These are phyloP conservation scores for Protaetia brevitarsis DNA, from an alignment of 1,140 invertebrate genomes.

Conservation along the genomic window DNA sequence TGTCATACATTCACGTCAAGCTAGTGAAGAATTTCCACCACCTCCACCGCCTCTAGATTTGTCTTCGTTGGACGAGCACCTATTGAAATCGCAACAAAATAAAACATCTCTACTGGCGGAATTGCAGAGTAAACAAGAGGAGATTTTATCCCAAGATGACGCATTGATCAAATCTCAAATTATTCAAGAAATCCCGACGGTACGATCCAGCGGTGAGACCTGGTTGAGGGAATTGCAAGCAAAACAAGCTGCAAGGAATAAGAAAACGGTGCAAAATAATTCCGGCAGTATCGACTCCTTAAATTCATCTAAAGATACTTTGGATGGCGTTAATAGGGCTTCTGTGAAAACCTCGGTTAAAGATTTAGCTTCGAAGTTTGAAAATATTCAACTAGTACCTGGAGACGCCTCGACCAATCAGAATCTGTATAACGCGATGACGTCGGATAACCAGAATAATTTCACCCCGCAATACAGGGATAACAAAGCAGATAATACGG, in stretches of 20 bases:
- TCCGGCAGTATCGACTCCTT: neutral
- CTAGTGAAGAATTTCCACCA: slow-evolving; percentile 85
- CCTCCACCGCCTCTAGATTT: slow-evolving; percentile 75
- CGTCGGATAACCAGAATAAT: neutral
- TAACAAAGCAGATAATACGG: slow-evolving; percentile 26
- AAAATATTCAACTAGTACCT: slow-evolving; percentile 55
- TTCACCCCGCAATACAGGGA: slow-evolving; percentile 1
- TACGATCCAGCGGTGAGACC: slow-evolving; percentile 53
- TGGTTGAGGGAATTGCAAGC: slow-evolving; percentile 77
- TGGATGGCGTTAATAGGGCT: slow-evolving; percentile 22
- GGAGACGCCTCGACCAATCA: neutral
- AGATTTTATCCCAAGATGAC: slow-evolving; percentile 60
- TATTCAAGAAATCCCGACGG: neutral
- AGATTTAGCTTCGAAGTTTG: slow-evolving; percentile 81
- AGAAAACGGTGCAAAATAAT: slow-evolving; percentile 49
- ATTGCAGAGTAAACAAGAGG: slow-evolving; percentile 71
- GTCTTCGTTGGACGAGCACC: slow-evolving; percentile 56
- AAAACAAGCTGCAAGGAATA: slow-evolving; percentile 66
- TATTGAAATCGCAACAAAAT: slow-evolving; percentile 47
- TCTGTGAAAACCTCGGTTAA: slow-evolving; percentile 55
- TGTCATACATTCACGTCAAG: slow-evolving; percentile 74
- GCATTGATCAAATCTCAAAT: slow-evolving; percentile 45
- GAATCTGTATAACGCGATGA: neutral
- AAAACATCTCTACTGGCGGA: slow-evolving; percentile 65
- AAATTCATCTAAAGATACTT: neutral